Conservation (phyloP, 2,797 vertebrate genomes). For the Varecia variegata region DNA sequence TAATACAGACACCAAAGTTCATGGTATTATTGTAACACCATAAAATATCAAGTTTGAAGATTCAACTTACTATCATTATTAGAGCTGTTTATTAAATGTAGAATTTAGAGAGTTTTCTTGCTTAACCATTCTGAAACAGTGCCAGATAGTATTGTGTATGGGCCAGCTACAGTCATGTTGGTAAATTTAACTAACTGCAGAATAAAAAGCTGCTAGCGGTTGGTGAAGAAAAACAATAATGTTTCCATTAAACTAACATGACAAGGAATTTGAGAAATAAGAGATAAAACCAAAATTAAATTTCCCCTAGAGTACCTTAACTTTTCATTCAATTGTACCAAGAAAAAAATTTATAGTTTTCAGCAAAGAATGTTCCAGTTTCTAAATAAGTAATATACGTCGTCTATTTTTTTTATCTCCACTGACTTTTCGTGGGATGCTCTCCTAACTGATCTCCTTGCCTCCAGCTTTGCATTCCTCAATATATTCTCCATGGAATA, state of each 20-base stretch:
- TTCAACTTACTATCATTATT: conserved; percentile 66
- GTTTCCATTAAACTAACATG: neutral
- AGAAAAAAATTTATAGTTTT: neutral
- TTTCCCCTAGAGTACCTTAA: neutral
- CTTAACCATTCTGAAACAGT: conserved; percentile 27
- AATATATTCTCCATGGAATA: neutral
- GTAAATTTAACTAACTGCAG: conserved; percentile 54
- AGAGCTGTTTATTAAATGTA: conserved; percentile 63
- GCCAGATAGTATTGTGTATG: neutral
- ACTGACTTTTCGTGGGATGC: neutral
- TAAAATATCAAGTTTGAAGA: conserved; percentile 44
- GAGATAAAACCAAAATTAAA: neutral
- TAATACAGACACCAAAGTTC: conserved; percentile 46
- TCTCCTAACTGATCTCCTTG: neutral
- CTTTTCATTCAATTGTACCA: neutral
- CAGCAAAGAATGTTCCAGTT: neutral
- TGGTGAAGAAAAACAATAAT: neutral
- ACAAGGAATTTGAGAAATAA: neutral
- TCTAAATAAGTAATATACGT: neutral
- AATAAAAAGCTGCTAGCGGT: conserved; percentile 11
- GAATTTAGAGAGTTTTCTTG: conserved; percentile 72
- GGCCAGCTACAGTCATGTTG: conserved; percentile 29
- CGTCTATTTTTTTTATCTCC: neutral
- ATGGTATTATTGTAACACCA: neutral
- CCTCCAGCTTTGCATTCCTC: neutral